Conservation (phyloP, 2,797 vertebrate species). For the Chiloscyllium punctatum region DNA sequence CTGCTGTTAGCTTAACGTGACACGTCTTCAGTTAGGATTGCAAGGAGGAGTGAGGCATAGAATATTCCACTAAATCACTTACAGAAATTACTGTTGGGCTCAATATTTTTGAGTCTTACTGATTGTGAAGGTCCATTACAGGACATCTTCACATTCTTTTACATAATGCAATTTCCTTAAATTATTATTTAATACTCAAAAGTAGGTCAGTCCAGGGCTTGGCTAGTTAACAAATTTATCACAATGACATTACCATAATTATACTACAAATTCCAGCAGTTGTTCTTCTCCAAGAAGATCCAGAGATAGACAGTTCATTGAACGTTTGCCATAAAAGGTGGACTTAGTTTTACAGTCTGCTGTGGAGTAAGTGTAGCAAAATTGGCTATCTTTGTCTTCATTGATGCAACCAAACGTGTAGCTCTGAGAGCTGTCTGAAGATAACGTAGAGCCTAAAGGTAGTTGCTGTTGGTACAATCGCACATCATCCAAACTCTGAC, state of each 20-base stretch:
- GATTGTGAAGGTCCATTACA: neutral
- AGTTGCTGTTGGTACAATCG: constrained; percentile 52
- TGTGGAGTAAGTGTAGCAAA: constrained; percentile 53
- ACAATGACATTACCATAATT: constrained; percentile 43
- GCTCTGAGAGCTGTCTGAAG: constrained; percentile 64
- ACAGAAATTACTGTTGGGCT: neutral
- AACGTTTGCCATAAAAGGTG: constrained; percentile 64
- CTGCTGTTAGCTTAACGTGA: neutral
- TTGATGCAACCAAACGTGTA: constrained; percentile 66
- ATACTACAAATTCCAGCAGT: constrained; percentile 61
- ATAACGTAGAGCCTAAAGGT: constrained; percentile 51
- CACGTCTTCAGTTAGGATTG: neutral
- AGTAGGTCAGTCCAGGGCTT: neutral
- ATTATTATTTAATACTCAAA: constrained; percentile 16
- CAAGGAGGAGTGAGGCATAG: constrained; percentile 6
- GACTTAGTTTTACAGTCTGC: constrained; percentile 63
- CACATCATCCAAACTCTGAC: constrained; percentile 67
- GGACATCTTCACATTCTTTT: neutral
- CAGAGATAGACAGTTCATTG: constrained; percentile 68
- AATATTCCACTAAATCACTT: neutral
- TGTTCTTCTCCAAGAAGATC: constrained; percentile 69
- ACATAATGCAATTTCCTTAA: neutral
- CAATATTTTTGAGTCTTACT: constrained; percentile 4
- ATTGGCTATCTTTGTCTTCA: constrained; percentile 53
- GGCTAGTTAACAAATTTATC: neutral